A percentile compares a stretch with the other conserved stretches of the same genome.
These are phyloP conservation scores for Diorhabda carinulata DNA, from an alignment of 1,140 invertebrate genomes.

Conservation along the genomic window DNA sequence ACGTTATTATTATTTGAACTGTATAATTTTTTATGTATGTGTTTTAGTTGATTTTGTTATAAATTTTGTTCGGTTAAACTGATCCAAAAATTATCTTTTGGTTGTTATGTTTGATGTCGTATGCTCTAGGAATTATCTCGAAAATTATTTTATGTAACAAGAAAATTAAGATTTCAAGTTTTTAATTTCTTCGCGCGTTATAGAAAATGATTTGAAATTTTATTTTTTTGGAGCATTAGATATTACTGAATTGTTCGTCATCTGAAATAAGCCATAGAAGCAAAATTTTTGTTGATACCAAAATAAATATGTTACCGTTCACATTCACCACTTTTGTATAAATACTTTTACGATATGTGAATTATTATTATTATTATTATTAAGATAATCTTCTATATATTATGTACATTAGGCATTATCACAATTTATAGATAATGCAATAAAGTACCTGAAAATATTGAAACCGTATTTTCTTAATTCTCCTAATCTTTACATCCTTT, in stretches of 20 bases:
- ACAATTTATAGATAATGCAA: background rate
- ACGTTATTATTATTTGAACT: background rate
- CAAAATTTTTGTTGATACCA: constrained; percentile 2
- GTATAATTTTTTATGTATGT: constrained; percentile 1
- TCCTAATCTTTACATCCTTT: too few species aligned
- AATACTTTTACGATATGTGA: constrained; percentile 3
- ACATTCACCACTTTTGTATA: constrained; percentile 1
- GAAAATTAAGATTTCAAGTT: background rate
- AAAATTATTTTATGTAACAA: background rate
- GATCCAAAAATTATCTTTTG: background rate
- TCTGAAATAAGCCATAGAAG: background rate
- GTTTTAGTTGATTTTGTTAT: background rate
- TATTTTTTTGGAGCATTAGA: background rate
- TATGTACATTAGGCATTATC: constrained; percentile 2
- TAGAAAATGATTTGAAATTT: background rate
- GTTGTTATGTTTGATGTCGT: background rate
- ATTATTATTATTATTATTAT: background rate
- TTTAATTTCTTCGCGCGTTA: too few species aligned
- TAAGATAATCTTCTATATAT: constrained; percentile 1
- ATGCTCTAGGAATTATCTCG: background rate
- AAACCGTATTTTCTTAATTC: too few species aligned
- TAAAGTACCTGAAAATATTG: background rate
- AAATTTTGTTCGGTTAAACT: background rate
- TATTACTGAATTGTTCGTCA: background rate
- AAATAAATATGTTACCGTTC: background rate